Base-by-base conservation (phyloP, 1,140 invertebrate genomes). In the Dendroctonus ponderosae region DNA sequence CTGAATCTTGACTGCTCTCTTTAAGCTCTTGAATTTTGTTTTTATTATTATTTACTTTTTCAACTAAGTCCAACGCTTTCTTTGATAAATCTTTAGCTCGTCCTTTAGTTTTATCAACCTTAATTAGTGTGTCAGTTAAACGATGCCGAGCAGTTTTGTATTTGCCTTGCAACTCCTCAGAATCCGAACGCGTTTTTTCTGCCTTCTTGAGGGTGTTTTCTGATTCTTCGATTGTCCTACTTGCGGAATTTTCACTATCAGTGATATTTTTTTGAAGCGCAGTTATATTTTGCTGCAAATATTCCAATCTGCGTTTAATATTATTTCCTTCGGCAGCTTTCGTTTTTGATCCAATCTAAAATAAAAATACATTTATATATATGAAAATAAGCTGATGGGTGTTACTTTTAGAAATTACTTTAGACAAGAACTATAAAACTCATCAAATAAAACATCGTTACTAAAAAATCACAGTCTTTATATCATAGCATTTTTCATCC, bases 1-100 rank as follows among this genome's bases (percentile, higher is more conserved):
- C 62, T 66, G 75, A 40, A 69, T 77, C 70, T 68, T 78, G 71
- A 71, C 78, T 62, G 14, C 78, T 70, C 66, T 79, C 76, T 75
- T 79, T 50, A 67, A 81, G 43, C 72, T 79, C 72, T 58, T 77
- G 57, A 67, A 78, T 73, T 40, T 71, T 68, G 15, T 71, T 70
- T 49, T 71, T 62, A 15, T 70, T 72, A 53, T 71, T 70, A 7
- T 67, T 76, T 14, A 78, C 72, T 64, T 71, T 76, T 5, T 65
- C 72, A 5, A 73, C 68, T 12, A 78, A 68, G 62, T 73, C 65
- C 7, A 74, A 58, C 14, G 76, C 75, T 58, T 75, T 72, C 9
- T 73, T 74, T 43, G 73, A 72, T 42, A 78, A 66, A 40, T 73
- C 62, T 53, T 71, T 69, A 7, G 75, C 74, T 44, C 71, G 68